A percentile compares a stretch with the other conserved stretches of the same genome.
These are phyloP conservation scores for Anodontia alba DNA, from an alignment of 2,888 invertebrate genomes.

Conservation along the genomic window DNA sequence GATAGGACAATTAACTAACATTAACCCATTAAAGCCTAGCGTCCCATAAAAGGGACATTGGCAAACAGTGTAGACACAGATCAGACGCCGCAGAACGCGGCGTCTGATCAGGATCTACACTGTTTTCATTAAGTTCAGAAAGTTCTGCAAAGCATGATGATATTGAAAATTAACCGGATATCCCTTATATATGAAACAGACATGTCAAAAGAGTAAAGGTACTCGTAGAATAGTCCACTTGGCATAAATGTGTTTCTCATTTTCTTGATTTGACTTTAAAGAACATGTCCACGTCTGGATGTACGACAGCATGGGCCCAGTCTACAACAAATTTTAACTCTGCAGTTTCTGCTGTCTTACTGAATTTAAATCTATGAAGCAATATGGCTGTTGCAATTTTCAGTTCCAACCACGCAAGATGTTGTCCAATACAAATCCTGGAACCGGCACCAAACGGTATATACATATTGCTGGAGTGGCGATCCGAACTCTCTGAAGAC, in stretches of 20 bases:
- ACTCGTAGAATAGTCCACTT: no score
- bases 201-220: no score
- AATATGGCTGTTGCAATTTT: conserved; percentile 65
- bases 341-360: conserved; percentile 53
- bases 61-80: no score
- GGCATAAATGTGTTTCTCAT: neutral
- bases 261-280: conserved; percentile 33
- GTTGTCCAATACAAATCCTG: conserved; percentile 73
- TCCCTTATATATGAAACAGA: no score
- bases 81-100: no score
- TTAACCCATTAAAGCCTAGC: no score
- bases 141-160: no score
- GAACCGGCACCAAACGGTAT: conserved; percentile 74
- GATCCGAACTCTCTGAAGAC: conserved; percentile 9
- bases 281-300: conserved; percentile 68
- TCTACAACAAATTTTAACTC: conserved; percentile 67
- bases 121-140: no score
- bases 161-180: no score
- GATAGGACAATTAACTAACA: no score
- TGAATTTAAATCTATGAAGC: conserved; percentile 60
- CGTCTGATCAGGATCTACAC: no score
- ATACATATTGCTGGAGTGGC: conserved; percentile 49
- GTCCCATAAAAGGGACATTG: no score
- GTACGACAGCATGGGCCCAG: conserved; percentile 73
- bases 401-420: conserved; percentile 68